A percentile compares a stretch with the other conserved stretches of the same genome.
These are phyloP conservation scores for Ostrea denselamellosa DNA, from an alignment of 1,140 invertebrate species.

Conservation along the genomic window DNA sequence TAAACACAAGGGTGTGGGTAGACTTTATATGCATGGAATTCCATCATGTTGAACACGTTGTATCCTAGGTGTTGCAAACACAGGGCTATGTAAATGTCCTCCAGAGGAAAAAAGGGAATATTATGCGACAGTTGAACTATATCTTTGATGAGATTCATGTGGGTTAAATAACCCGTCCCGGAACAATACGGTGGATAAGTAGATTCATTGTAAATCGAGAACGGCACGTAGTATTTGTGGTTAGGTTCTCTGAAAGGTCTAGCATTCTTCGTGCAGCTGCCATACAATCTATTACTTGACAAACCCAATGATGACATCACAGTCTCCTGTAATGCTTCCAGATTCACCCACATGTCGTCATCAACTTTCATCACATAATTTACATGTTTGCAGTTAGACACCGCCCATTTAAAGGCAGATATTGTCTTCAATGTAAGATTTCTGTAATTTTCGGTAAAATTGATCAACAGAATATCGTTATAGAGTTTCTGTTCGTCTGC, in stretches of 20 bases:
- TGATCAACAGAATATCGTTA: constrained; percentile 67
- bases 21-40: constrained; percentile 47
- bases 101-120: constrained; percentile 73
- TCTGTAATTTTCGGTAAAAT: constrained; percentile 69
- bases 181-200: constrained; percentile 78
- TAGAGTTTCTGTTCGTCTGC: constrained; percentile 80
- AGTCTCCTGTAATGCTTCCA: constrained; percentile 40
- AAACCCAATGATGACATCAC: neutral
- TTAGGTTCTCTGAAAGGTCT: constrained; percentile 61
- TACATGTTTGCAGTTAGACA: constrained; percentile 83
- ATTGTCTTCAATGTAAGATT: constrained; percentile 81
- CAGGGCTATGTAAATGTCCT: constrained; percentile 76
- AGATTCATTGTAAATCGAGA: constrained; percentile 68
- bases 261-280: constrained; percentile 46
- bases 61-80: constrained; percentile 54
- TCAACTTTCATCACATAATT: constrained; percentile 79
- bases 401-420: constrained; percentile 88
- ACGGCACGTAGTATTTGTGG: constrained; percentile 75
- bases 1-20: constrained; percentile 42
- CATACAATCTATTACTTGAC: constrained; percentile 37
- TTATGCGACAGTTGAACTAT: constrained; percentile 66
- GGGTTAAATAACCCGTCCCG: constrained; percentile 76
- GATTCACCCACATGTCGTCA: constrained; percentile 80
- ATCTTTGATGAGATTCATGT: constrained; percentile 67
- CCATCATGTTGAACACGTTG: constrained; percentile 23